Percentiles rank a stretch among this genome's conserved stretches.
Conservation (phyloP, 2,888 invertebrate species). For the Acutogordius australiensis region DNA sequence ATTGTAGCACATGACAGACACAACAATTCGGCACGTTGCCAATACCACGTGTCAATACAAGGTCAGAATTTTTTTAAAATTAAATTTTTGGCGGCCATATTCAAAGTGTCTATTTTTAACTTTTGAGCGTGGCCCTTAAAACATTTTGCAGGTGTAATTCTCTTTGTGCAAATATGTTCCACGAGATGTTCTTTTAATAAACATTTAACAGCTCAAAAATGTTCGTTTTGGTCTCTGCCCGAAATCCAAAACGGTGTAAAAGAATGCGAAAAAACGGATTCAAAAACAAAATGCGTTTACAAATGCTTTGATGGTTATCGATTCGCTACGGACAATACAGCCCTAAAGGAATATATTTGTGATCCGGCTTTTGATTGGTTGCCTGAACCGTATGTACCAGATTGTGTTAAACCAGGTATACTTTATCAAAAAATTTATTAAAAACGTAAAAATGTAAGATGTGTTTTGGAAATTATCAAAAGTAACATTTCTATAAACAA, state of each 20-base stretch:
- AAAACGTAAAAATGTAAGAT: neutral
- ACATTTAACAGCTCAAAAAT: slow-evolving; percentile 25
- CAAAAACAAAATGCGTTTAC: neutral
- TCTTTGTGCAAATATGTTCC: too few relatives aligned
- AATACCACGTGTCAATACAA: slow-evolving; percentile 1
- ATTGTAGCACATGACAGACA: neutral
- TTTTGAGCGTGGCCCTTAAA: too few relatives aligned
- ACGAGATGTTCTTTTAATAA: too few relatives aligned
- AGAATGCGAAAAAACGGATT: slow-evolving; percentile 15
- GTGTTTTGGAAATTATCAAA: too few relatives aligned
- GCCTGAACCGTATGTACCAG: slow-evolving; percentile 60
- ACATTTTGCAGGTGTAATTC: too few relatives aligned
- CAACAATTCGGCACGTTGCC: neutral
- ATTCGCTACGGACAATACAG: slow-evolving; percentile 51
- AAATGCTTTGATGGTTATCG: slow-evolving; percentile 22
- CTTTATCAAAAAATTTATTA: neutral
- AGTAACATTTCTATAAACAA: too few relatives aligned
- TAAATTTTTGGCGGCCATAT: too few relatives aligned
- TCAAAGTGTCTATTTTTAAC: too few relatives aligned
- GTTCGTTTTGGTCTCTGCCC: slow-evolving; percentile 70
- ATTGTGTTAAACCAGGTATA: slow-evolving; percentile 39
- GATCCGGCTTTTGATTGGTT: slow-evolving; percentile 46
- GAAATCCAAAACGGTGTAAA: slow-evolving; percentile 47
- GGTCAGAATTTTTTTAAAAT: neutral
- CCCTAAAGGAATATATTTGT: slow-evolving; percentile 49